Percentiles rank a stretch among this genome's conserved stretches.
Conservation (phyloP, 2,113 vertebrate genomes). For the Calyptomena viridis region DNA sequence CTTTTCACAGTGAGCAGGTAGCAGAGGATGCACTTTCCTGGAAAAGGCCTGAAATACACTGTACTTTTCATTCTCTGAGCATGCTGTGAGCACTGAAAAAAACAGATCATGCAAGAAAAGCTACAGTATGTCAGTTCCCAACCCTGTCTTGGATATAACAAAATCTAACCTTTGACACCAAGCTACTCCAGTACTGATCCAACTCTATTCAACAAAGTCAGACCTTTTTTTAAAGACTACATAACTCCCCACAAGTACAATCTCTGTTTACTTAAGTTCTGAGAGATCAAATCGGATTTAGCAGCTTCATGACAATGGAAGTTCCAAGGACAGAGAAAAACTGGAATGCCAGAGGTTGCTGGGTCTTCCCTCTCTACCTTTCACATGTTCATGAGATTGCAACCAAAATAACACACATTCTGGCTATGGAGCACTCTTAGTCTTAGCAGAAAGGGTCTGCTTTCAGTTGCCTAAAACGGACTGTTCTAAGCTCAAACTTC, state of each 20-base stretch:
- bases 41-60: neutral
- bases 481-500: neutral
- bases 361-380: neutral
- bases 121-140: neutral
- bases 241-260: neutral
- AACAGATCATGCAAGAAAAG: neutral
- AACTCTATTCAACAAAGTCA: neutral
- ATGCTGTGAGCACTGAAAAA: neutral
- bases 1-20: neutral
- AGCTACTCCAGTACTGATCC: neutral
- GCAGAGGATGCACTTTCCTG: neutral
- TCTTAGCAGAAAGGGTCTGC: neutral
- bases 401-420: neutral
- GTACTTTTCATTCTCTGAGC: neutral
- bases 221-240: neutral
- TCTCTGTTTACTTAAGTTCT: conserved; percentile 5
- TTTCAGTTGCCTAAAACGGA: neutral
- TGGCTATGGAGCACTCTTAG: neutral
- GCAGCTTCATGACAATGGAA: neutral
- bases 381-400: neutral
- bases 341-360: neutral
- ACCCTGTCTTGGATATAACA: neutral
- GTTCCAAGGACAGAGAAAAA: neutral
- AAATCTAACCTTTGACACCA: conserved; percentile 1
- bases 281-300: neutral